Evolutionary conservation across 2,113 vertebrate genomes (phyloP).

Genomic region (Urocitellus parryii): DNA sequence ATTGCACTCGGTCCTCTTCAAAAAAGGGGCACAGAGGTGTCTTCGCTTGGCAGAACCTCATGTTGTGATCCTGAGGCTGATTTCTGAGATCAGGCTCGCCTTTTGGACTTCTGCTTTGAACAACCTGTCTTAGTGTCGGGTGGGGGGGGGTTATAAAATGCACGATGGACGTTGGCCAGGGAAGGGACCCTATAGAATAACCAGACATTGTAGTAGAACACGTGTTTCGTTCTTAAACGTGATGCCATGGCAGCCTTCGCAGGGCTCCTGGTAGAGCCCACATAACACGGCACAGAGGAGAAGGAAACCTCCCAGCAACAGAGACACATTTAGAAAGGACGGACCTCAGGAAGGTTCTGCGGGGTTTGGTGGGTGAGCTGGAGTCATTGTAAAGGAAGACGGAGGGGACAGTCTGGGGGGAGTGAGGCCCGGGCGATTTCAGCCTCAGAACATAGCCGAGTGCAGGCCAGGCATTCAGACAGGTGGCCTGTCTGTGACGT

Average conservation of each 20-base stretch:
- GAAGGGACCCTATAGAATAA: background rate
- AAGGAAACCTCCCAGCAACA: background rate
- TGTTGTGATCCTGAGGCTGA: background rate
- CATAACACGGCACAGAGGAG: background rate
- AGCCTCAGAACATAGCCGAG: background rate
- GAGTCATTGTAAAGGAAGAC: too few species aligned
- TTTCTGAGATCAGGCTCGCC: background rate
- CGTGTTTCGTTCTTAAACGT: background rate
- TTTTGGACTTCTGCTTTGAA: background rate
- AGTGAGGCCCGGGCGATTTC: background rate
- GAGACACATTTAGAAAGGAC: background rate
- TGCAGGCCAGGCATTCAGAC: background rate
- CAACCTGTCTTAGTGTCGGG: background rate
- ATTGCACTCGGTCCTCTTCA: background rate
- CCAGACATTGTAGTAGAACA: background rate
- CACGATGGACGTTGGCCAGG: fast-evolving
- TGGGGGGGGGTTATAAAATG: background rate
- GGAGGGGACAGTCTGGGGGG: background rate
- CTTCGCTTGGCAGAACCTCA: background rate
- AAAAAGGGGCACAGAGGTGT: fast-evolving
- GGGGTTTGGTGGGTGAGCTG: background rate
- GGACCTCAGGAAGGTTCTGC: background rate
- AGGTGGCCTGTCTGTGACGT: too few species aligned
- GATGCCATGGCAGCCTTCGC: background rate
- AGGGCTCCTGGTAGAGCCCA: background rate